A percentile compares a stretch with the other conserved stretches of the same genome.
phyloP scores from a whole-genome alignment of 2,888 invertebrate species.

The Ecliptopera silaceata region DNA sequence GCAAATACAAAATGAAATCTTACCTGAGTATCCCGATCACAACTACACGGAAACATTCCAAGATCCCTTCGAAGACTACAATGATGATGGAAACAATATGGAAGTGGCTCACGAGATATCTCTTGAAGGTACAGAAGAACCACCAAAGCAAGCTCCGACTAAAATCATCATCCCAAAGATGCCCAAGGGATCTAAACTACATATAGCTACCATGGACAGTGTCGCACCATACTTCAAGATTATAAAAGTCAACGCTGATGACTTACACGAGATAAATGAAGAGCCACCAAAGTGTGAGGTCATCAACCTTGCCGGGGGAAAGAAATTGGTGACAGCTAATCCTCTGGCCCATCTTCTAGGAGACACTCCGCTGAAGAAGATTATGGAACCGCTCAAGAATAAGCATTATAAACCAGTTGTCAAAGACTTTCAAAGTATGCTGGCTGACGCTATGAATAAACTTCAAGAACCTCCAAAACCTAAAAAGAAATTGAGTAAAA shows the following conservation, averaged over 20 bases:
- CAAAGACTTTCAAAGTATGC: conserved; percentile 50
- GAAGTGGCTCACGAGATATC: conserved; percentile 70
- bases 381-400: conserved; percentile 41
- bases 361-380: conserved; percentile 44
- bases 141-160: conserved; percentile 36
- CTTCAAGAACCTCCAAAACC: conserved; percentile 37
- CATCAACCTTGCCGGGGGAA: conserved; percentile 57
- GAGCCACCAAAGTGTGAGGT: not conserved
- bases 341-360: conserved; percentile 67
- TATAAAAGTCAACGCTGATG: conserved; percentile 51
- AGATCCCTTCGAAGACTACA: conserved; percentile 28
- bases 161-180: conserved; percentile 57
- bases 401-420: conserved; percentile 52
- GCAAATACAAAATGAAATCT: conserved; percentile 4
- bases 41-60: conserved; percentile 32
- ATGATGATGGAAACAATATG: conserved; percentile 42
- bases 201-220: conserved; percentile 60
- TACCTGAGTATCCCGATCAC: conserved; percentile 3
- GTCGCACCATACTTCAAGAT: conserved; percentile 71
- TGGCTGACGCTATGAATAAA: conserved; percentile 56
- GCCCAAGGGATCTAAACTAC: conserved; percentile 47
- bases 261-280: not conserved
- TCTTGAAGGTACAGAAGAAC: conserved; percentile 53
- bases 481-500: conserved; percentile 1
- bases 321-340: conserved; percentile 62